A percentile compares a stretch with the other conserved stretches of the same genome.
phyloP scores from a whole-genome alignment of 2,113 vertebrate genomes.

The Mellivora capensis region DNA sequence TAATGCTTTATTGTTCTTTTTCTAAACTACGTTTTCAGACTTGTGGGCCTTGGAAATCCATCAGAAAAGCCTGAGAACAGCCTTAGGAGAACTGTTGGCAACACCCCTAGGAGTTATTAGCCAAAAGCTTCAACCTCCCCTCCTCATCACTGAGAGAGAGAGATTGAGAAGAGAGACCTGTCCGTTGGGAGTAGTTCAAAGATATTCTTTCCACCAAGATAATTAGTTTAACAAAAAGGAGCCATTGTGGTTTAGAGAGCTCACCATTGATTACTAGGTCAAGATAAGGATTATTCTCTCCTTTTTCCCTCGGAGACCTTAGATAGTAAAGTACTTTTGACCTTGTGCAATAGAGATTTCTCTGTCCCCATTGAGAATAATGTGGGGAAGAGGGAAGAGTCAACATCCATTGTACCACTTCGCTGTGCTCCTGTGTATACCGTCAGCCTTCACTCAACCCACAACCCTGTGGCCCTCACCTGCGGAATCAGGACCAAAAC shows the following conservation, averaged over 20 bases:
- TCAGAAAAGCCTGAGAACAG: background rate
- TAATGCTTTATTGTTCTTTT: background rate
- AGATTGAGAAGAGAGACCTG: background rate
- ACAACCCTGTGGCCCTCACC: background rate
- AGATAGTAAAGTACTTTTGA: conserved; percentile 43
- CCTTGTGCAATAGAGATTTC: conserved; percentile 30
- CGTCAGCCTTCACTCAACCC: background rate
- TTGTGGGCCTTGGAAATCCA: conserved; percentile 11
- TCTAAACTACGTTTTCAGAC: background rate
- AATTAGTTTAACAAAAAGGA: conserved; percentile 22
- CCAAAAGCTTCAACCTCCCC: background rate
- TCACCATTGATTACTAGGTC: conserved; percentile 46
- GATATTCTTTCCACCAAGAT: conserved; percentile 49
- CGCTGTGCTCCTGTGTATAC: background rate
- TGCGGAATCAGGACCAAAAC: background rate
- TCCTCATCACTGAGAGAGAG: background rate
- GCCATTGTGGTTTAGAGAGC: conserved; percentile 30
- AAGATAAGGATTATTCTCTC: conserved; percentile 40
- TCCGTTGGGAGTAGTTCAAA: conserved; percentile 23
- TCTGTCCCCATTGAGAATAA: background rate
- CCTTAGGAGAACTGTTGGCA: conserved; percentile 10
- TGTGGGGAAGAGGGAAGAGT: background rate
- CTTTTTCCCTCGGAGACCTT: background rate
- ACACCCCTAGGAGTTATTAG: background rate
- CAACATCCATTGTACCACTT: background rate